phyloP scores from a whole-genome alignment of 2,888 invertebrate species.

The Chouioia cunea region DNA sequence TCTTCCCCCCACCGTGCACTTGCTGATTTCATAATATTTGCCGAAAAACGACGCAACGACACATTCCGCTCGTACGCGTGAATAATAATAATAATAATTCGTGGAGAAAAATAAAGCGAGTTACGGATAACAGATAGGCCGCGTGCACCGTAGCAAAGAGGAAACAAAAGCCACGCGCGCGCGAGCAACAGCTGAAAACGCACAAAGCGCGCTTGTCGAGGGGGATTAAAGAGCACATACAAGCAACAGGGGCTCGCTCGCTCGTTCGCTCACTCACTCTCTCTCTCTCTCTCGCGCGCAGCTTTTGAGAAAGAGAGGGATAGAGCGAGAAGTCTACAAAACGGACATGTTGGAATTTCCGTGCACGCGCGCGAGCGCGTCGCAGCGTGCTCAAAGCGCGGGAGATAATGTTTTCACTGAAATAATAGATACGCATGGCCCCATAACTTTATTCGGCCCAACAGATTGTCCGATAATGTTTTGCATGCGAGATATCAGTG shows the following conservation, averaged over 20 bases:
- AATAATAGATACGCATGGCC: neutral
- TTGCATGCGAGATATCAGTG: neutral
- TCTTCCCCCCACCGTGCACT: too few relatives aligned
- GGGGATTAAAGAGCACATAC: constrained; percentile 39
- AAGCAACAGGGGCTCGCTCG: constrained; percentile 36
- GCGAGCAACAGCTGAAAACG: too few relatives aligned
- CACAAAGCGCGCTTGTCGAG: too few relatives aligned
- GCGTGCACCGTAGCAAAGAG: too few relatives aligned
- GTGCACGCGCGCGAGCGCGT: constrained; percentile 25
- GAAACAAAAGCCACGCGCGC: too few relatives aligned
- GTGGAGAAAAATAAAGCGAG: too few relatives aligned
- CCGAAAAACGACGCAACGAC: too few relatives aligned
- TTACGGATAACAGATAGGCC: too few relatives aligned
- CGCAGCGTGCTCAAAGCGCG: constrained; percentile 27
- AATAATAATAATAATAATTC: too few relatives aligned
- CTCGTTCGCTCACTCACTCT: neutral
- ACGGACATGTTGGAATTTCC: constrained; percentile 48
- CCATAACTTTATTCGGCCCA: neutral
- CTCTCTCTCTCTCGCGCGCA: neutral
- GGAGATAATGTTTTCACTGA: constrained; percentile 22
- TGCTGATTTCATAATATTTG: too few relatives aligned
- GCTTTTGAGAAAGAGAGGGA: constrained; percentile 24
- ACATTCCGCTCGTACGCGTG: too few relatives aligned
- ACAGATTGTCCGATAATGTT: constrained; percentile 12
- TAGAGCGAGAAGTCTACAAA: constrained; percentile 21